Percentiles rank a stretch among this genome's conserved stretches.
phyloP scores from a whole-genome alignment of 2,113 vertebrate species.

The Telmatochromis brachygnathus region DNA sequence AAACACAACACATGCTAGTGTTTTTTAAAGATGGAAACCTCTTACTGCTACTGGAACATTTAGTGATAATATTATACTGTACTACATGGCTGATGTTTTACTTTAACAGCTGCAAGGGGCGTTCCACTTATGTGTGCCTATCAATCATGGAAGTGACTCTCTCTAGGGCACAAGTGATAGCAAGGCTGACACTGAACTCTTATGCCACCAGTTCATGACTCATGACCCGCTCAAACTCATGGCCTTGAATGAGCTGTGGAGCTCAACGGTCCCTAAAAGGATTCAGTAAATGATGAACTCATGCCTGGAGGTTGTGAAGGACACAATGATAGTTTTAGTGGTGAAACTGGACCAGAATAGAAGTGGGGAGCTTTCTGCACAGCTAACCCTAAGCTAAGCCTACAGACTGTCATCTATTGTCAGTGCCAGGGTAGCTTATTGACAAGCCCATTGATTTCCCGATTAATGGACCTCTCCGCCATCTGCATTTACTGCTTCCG shows the following conservation, averaged over 20 bases:
- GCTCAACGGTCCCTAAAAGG: conserved; percentile 27
- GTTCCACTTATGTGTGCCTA: neutral
- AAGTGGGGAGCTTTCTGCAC: conserved; percentile 40
- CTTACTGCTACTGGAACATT: neutral
- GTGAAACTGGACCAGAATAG: neutral
- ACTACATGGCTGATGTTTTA: neutral
- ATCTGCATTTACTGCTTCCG: conserved; percentile 76
- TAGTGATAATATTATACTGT: neutral
- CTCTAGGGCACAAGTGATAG: neutral
- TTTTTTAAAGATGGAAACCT: neutral
- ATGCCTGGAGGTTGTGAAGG: neutral
- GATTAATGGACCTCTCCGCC: conserved; percentile 84
- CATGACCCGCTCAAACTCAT: conserved; percentile 10
- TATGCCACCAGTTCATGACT: conserved; percentile 22
- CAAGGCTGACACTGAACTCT: conserved; percentile 20
- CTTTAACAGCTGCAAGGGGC: neutral
- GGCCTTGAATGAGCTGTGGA: conserved; percentile 4
- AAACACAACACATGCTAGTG: neutral
- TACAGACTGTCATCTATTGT: conserved; percentile 70
- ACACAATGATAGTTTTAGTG: conserved; percentile 29
- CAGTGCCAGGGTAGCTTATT: conserved; percentile 69
- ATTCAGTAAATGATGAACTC: conserved; percentile 43
- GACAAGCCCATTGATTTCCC: conserved; percentile 80
- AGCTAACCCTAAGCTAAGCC: conserved; percentile 31
- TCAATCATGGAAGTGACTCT: conserved; percentile 3